A percentile compares a stretch with the other conserved stretches of the same genome.
Evolutionary conservation across 2,113 vertebrate genomes (phyloP).

Genomic region (Lichenostomus cassidix): DNA sequence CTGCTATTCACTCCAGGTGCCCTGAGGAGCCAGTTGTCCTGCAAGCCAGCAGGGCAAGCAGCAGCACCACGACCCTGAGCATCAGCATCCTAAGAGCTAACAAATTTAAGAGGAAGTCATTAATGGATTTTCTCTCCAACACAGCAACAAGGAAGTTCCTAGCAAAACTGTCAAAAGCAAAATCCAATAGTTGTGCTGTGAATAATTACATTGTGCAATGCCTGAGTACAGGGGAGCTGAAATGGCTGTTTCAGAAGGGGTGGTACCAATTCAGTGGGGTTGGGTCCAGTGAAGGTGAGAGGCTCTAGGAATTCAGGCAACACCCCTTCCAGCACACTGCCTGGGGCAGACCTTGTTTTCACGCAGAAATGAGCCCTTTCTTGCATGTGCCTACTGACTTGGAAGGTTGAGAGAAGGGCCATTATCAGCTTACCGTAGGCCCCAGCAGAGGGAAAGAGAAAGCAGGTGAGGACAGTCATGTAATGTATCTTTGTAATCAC

Average conservation of each 20-base stretch:
- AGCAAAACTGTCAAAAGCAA: background rate
- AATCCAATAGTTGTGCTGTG: background rate
- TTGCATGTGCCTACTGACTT: background rate
- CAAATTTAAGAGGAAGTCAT: background rate
- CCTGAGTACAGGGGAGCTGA: background rate
- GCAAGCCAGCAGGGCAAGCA: background rate
- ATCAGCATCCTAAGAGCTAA: background rate
- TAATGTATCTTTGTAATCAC: background rate
- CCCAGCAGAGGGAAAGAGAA: background rate
- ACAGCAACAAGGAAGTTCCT: slow-evolving; percentile 18
- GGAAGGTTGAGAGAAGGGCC: background rate
- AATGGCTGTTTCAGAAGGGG: background rate
- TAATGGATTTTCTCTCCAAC: background rate
- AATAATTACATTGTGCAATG: background rate
- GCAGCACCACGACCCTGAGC: background rate
- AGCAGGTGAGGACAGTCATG: background rate
- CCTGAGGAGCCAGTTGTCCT: background rate
- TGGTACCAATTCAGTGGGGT: background rate
- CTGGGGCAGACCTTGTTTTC: background rate
- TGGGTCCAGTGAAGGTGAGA: background rate
- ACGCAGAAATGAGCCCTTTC: background rate
- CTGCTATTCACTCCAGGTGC: background rate
- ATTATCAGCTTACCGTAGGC: background rate
- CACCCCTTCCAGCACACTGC: background rate
- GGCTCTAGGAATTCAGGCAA: background rate